Conservation (phyloP, 1,140 invertebrate genomes). For the Trissolcus basalis region DNA sequence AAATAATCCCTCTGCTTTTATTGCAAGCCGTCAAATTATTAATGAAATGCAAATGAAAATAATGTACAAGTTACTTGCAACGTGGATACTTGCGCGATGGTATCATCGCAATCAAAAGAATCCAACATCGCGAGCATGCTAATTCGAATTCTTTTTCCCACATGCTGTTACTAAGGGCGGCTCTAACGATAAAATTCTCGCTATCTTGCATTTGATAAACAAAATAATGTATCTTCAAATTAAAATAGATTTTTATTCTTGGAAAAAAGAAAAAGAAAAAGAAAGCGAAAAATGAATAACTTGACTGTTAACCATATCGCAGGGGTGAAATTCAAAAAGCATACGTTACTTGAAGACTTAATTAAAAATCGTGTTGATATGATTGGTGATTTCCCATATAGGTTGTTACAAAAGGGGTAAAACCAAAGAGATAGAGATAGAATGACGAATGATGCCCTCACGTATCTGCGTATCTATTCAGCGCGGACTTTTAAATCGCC, state of each 20-base stretch:
- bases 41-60: slow-evolving; percentile 26
- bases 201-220: background rate
- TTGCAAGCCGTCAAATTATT: slow-evolving; percentile 33
- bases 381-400: background rate
- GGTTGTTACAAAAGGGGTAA: slow-evolving; percentile 1
- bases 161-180: background rate
- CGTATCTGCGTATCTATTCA: slow-evolving; percentile 31
- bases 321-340: no score
- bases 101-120: slow-evolving; percentile 10
- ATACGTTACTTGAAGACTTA: no score
- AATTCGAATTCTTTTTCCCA: slow-evolving; percentile 15
- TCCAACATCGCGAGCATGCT: slow-evolving; percentile 10
- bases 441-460: slow-evolving; percentile 33
- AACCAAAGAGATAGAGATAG: slow-evolving; percentile 18
- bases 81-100: no score
- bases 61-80: slow-evolving; percentile 16
- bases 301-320: no score
- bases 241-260: no score
- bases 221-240: no score
- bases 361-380: background rate
- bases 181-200: slow-evolving; percentile 3
- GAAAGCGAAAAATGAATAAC: no score
- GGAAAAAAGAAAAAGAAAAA: no score
- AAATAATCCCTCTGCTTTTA: slow-evolving; percentile 32
- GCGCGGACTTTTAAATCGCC: slow-evolving; percentile 36